phyloP scores from a whole-genome alignment of 2,888 invertebrate genomes.

The Phymatocera aterrima region DNA sequence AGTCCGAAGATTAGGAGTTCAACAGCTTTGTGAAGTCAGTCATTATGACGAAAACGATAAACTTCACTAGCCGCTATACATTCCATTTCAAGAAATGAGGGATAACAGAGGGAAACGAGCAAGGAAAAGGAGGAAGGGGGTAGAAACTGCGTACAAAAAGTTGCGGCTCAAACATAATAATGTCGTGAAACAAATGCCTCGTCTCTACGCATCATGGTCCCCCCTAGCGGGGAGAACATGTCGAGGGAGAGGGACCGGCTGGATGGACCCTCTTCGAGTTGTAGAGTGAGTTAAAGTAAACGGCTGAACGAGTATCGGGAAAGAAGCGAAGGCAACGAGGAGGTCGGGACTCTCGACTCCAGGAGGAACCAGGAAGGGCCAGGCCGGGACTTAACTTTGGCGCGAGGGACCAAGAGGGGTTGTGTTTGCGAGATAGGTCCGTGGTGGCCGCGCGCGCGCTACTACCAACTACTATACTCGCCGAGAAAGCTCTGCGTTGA shows the following conservation, averaged over 20 bases:
- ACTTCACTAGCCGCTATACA: background rate
- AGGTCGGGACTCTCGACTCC: background rate
- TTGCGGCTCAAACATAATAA: background rate
- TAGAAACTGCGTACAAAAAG: background rate
- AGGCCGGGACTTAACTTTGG: background rate
- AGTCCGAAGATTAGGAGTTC: background rate
- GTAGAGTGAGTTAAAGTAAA: background rate
- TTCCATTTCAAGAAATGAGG: too few species aligned
- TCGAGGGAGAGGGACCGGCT: conserved; percentile 51
- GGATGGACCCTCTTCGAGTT: conserved; percentile 45
- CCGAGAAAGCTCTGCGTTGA: conserved; percentile 40
- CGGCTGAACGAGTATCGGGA: background rate
- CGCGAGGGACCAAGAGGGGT: conserved; percentile 43
- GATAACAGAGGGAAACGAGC: background rate
- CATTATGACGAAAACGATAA: background rate
- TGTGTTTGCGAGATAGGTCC: conserved; percentile 27
- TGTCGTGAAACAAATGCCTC: background rate
- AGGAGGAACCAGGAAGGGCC: conserved; percentile 33
- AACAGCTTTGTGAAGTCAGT: conserved; percentile 1
- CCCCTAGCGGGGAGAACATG: background rate
- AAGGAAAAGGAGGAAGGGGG: background rate
- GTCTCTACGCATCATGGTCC: background rate
- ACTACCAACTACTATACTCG: conserved; percentile 13
- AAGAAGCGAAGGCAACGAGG: background rate
- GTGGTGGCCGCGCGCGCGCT: conserved; percentile 34